These are phyloP conservation scores for Tetragonula clypearis DNA, from an alignment of 1,140 invertebrate genomes.

Conservation along the genomic window DNA sequence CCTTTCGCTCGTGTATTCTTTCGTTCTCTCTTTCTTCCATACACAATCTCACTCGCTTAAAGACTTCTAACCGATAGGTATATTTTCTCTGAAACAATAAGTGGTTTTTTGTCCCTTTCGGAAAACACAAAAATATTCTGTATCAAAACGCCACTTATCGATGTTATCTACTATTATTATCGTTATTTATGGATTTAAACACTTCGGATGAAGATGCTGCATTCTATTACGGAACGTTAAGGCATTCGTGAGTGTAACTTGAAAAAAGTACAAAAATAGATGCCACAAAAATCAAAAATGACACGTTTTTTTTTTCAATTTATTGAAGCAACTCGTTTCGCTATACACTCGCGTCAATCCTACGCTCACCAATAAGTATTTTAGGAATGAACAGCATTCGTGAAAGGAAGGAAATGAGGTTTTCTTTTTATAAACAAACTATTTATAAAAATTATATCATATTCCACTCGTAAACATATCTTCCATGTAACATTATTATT, in stretches of 20 bases:
- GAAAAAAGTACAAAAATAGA: conserved; percentile 50
- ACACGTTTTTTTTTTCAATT: conserved; percentile 24
- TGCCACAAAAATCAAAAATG: conserved; percentile 37
- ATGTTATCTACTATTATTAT: conserved; percentile 34
- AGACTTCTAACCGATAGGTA: conserved; percentile 43
- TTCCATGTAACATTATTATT: background rate
- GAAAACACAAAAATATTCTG: conserved; percentile 47
- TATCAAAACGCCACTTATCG: conserved; percentile 45
- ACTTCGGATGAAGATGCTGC: conserved; percentile 47
- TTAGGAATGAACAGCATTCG: background rate
- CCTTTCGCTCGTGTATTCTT: conserved; percentile 58
- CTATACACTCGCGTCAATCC: conserved; percentile 36
- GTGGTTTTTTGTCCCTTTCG: conserved; percentile 36
- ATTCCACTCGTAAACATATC: conserved; percentile 30
- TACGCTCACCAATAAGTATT: conserved; percentile 13
- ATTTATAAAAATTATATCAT: background rate
- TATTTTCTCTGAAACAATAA: conserved; percentile 50
- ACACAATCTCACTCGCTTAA: conserved; percentile 35
- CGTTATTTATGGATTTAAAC: conserved; percentile 36
- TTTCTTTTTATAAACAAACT: background rate
- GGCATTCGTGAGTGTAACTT: conserved; percentile 42
- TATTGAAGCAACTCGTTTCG: conserved; percentile 35
- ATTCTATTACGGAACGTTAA: conserved; percentile 41
- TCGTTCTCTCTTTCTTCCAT: conserved; percentile 43
- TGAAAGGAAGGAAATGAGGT: conserved; percentile 1